Base-by-base conservation (phyloP, 2,797 vertebrate genomes). In the Oreortyx pictus region DNA sequence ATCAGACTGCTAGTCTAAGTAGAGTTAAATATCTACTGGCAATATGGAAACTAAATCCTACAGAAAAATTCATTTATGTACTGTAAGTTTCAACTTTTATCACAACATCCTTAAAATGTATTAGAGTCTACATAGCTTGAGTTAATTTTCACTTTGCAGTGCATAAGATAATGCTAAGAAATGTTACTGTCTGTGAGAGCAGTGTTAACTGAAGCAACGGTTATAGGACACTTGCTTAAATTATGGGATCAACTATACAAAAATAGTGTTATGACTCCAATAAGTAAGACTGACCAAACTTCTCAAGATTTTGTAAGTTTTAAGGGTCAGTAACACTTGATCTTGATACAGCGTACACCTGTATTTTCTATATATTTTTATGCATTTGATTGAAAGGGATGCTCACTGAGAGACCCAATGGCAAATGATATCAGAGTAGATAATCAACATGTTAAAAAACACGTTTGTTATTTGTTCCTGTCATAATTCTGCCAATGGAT, bases 201-300 rank as follows among this genome's bases (percentile, higher is more conserved):
- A 71, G 27, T 10, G 17, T 75, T 24, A 19, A 23, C 49, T 2
- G 16, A 84, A 84, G 23, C 73, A 79, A 47, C 79, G 24, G 11
- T 15, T 43, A 33, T 18, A 57, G 31, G 52, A 33, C 3, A n/a
- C 4, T 54, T 5, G 37, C 3, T 59, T 47, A 39, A 6, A 29
- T 5, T 61, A 4, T 7, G 11, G 8, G 7, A 7, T 10, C 44
- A 1, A 1, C 2, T 33, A 33, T 33, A 67, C 9, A 37, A 64
- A 85, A 77, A 49, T 6, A 20, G 46, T 81, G 25, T 9, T 71
- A 71, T 56, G 54, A 59, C 39, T 67, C 16, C 47, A 57, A 27
- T 20, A 47, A 79, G 56, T 60, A 35, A 17, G n/a, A 27, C 22
- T 57, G 44, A 81, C 19, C 31, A 57, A 60, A 29, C 54, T 83